Conservation (phyloP, 2,888 invertebrate species). For the Sinohyriopsis cumingii region DNA sequence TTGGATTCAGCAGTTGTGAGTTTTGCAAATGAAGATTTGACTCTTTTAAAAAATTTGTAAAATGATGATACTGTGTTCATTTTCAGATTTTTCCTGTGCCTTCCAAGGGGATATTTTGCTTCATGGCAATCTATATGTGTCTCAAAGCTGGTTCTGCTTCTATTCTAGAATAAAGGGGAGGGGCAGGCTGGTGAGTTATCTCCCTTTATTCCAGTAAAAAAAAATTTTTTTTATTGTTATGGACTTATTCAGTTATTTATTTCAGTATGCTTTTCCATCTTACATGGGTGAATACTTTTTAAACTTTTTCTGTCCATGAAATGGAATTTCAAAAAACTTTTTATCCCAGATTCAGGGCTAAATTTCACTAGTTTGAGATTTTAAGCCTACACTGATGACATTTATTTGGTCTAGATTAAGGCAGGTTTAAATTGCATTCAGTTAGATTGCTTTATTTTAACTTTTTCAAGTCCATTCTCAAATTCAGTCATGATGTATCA, state of each 20-base stretch:
- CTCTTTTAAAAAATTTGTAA: background rate
- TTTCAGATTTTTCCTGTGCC: constrained; percentile 87
- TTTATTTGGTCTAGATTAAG: too few species aligned
- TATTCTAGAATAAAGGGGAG: constrained; percentile 97
- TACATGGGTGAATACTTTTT: too few species aligned
- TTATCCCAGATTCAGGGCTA: too few species aligned
- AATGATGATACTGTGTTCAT: background rate
- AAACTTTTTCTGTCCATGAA: too few species aligned
- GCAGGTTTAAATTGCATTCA: too few species aligned
- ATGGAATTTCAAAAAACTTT: too few species aligned
- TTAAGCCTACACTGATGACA: too few species aligned
- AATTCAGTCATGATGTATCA: too few species aligned
- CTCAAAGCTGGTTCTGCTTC: constrained; percentile 95
- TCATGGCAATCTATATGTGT: constrained; percentile 94
- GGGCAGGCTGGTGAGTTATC: constrained; percentile 85
- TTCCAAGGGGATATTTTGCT: constrained; percentile 92
- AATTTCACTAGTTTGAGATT: background rate
- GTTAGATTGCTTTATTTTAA: too few species aligned
- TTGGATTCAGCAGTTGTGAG: too few species aligned
- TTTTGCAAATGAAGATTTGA: background rate
- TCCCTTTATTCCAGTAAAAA: background rate
- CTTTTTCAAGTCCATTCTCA: too few species aligned
- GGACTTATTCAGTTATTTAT: background rate
- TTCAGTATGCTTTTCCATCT: too few species aligned
- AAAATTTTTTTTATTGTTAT: background rate